Percentiles rank a stretch among this genome's conserved stretches.
These are phyloP conservation scores for Cataglyphis cursor DNA, from an alignment of 2,888 invertebrate genomes.

Conservation along the genomic window DNA sequence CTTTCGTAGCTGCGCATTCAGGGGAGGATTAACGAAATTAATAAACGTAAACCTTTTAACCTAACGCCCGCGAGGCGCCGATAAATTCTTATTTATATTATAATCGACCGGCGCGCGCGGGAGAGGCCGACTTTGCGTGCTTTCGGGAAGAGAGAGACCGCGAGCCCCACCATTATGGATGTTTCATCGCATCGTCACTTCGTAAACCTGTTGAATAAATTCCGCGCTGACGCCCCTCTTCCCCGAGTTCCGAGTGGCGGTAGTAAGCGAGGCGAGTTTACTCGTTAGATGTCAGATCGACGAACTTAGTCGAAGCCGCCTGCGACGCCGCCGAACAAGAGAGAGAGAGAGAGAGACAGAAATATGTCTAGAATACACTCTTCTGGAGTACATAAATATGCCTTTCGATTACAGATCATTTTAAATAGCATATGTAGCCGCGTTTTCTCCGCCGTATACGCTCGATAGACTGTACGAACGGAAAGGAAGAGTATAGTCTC, in stretches of 20 bases:
- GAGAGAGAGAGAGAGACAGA: neutral
- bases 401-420: conserved; percentile 20
- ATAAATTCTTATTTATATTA: conserved; percentile 86
- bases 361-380: neutral
- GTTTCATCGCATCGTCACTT: conserved; percentile 85
- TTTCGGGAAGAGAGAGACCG: conserved; percentile 65
- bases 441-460: neutral
- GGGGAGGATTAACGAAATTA: conserved; percentile 82
- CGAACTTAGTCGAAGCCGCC: conserved; percentile 46
- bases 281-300: conserved; percentile 62
- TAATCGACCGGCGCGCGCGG: conserved; percentile 78
- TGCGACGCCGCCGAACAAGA: conserved; percentile 28
- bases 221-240: conserved; percentile 68
- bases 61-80: conserved; percentile 81
- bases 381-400: conserved; percentile 29
- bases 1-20: conserved; percentile 55
- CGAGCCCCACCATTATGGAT: conserved; percentile 83
- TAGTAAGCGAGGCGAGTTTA: conserved; percentile 57
- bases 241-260: conserved; percentile 16
- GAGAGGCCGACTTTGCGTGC: conserved; percentile 51
- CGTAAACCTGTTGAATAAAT: conserved; percentile 84
- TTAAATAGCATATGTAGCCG: neutral
- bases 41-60: conserved; percentile 85
- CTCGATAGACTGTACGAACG: neutral
- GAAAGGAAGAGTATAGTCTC: neutral